A percentile compares a stretch with the other conserved stretches of the same genome.
phyloP scores from a whole-genome alignment of 2,797 vertebrate genomes.

The Hemibagrus guttatus region DNA sequence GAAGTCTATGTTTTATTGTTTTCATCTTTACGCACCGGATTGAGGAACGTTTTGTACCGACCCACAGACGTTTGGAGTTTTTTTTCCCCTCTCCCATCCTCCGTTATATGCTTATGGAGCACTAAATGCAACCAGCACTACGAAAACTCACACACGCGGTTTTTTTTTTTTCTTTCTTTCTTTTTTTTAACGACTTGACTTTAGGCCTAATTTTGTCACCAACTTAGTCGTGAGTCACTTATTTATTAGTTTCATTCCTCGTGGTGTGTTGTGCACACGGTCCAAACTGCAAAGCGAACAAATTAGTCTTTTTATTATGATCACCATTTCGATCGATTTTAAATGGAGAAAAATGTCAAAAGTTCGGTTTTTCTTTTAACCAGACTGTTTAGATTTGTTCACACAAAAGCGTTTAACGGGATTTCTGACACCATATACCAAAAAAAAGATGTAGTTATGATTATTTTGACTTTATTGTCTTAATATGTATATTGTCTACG shows the following conservation, averaged over 20 bases:
- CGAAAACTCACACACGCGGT: neutral
- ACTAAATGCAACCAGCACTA: neutral
- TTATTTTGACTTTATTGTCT: neutral
- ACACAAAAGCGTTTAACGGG: neutral
- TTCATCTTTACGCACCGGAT: neutral
- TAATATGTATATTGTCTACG: neutral
- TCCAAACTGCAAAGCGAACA: neutral
- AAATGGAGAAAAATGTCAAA: neutral
- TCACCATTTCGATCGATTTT: neutral
- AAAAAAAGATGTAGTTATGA: neutral
- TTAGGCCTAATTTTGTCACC: conserved; percentile 19
- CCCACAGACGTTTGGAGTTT: conserved; percentile 29
- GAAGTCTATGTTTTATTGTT: neutral
- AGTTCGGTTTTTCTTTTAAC: neutral
- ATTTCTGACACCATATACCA: neutral
- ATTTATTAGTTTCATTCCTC: neutral
- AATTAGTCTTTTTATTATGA: too few relatives aligned
- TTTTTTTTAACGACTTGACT: conserved; percentile 10
- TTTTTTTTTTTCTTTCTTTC: neutral
- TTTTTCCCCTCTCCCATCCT: neutral
- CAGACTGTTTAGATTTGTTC: neutral
- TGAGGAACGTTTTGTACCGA: neutral
- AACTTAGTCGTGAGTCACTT: neutral
- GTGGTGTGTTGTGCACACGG: neutral
- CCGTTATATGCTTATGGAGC: neutral